Conservation (phyloP, 2,113 vertebrate genomes). For the Oncorhynchus kisutch region DNA sequence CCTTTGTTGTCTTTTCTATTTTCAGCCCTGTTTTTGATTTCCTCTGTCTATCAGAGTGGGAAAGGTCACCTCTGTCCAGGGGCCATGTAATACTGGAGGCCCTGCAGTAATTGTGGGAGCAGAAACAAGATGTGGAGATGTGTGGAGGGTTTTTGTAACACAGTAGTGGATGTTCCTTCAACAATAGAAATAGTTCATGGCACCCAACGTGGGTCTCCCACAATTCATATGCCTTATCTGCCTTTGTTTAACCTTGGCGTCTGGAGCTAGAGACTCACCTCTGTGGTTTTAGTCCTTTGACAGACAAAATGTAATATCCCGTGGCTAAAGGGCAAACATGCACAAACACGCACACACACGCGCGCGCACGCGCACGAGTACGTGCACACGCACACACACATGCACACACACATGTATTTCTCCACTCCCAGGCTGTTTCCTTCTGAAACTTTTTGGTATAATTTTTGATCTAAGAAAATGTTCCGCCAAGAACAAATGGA, state of each 20-base stretch:
- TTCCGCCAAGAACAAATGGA: constrained; percentile 44
- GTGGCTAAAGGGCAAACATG: not conserved
- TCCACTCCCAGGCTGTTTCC: constrained; percentile 2
- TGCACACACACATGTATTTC: constrained; percentile 18
- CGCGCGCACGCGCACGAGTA: not conserved
- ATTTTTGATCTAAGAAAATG: constrained; percentile 27
- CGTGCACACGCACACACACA: too few relatives aligned
- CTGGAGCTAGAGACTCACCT: constrained; percentile 32
- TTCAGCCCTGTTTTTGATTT: constrained; percentile 9
- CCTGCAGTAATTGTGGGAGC: constrained; percentile 36
- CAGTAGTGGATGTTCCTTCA: constrained; percentile 18
- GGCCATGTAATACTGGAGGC: constrained; percentile 23
- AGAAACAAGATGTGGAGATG: constrained; percentile 48
- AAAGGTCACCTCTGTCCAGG: constrained; percentile 44
- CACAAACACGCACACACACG: not conserved
- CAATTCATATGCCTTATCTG: constrained; percentile 48
- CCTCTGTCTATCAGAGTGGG: constrained; percentile 42
- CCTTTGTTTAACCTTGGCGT: constrained; percentile 56
- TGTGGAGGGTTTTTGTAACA: constrained; percentile 11
- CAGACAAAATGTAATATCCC: constrained; percentile 53
- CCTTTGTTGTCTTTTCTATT: not conserved
- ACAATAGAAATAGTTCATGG: constrained; percentile 43
- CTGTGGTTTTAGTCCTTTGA: constrained; percentile 33
- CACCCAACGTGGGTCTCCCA: constrained; percentile 6
- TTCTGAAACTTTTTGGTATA: too few relatives aligned